Conservation (phyloP, 2,113 vertebrate genomes). For the Oenanthe oenanthe region DNA sequence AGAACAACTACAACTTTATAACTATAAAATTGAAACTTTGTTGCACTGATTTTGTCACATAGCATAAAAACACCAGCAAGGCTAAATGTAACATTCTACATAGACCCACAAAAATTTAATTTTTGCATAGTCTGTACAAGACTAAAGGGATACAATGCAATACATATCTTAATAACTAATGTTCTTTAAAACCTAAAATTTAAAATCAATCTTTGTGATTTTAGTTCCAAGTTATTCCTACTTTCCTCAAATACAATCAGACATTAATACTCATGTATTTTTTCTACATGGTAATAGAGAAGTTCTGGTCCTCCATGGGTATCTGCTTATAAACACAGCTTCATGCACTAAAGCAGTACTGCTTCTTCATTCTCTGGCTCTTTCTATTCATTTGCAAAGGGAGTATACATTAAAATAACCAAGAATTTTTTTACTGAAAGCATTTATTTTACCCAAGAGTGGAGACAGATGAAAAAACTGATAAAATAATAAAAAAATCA, state of each 20-base stretch:
- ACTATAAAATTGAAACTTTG: neutral
- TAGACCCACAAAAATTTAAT: neutral
- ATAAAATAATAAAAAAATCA: neutral
- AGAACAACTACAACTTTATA: neutral
- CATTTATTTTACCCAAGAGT: neutral
- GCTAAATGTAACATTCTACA: neutral
- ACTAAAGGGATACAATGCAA: neutral
- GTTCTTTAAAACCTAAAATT: neutral
- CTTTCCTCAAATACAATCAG: neutral
- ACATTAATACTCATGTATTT: neutral
- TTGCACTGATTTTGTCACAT: neutral
- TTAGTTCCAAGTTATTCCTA: neutral
- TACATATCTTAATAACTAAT: neutral
- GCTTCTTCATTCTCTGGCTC: neutral
- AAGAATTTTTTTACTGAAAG: neutral
- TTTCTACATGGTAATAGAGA: neutral
- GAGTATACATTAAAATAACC: neutral
- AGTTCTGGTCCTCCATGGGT: neutral
- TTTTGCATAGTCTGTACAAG: neutral
- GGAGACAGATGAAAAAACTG: neutral
- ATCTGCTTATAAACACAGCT: fast-evolving
- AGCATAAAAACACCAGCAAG: neutral
- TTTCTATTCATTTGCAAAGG: neutral
- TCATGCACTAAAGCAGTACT: neutral
- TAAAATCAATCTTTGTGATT: neutral